Conservation (phyloP, 1,140 invertebrate genomes). For the Marisa cornuarietis region DNA sequence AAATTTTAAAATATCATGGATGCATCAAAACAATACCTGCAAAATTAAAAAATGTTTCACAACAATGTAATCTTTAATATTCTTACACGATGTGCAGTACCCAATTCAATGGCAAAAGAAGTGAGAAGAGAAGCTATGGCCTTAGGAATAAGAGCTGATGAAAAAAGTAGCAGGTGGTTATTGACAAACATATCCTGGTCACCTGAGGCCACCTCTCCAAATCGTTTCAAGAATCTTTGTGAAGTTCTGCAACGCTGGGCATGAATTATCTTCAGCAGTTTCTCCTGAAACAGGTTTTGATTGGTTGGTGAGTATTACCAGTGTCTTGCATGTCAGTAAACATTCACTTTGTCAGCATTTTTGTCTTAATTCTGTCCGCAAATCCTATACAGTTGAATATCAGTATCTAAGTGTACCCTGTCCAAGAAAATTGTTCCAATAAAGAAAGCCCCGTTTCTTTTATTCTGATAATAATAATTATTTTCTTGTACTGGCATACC, state of each 20-base stretch:
- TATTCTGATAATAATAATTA: no score
- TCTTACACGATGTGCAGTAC: slow-evolving; percentile 29
- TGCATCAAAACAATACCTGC: no score
- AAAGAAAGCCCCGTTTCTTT: no score
- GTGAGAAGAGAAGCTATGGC: slow-evolving; percentile 44
- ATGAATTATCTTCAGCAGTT: slow-evolving; percentile 34
- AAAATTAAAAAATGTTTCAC: no score
- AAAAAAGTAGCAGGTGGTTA: slow-evolving; percentile 50
- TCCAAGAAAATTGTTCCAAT: no score
- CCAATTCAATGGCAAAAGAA: slow-evolving; percentile 39
- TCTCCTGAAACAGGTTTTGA: slow-evolving; percentile 22
- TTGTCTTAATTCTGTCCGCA: no score
- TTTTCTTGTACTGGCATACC: no score
- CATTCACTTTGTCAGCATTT: no score
- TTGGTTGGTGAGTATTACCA: background rate
- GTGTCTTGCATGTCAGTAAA: background rate
- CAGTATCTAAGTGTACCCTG: no score
- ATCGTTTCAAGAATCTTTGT: slow-evolving; percentile 14
- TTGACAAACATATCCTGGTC: slow-evolving; percentile 33
- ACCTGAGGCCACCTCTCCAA: slow-evolving; percentile 12
- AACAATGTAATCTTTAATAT: no score
- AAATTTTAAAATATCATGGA: no score
- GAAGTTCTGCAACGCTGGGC: background rate
- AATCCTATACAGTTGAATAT: no score
- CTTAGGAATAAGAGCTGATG: slow-evolving; percentile 50